phyloP scores from a whole-genome alignment of 2,888 invertebrate species.

The Athripsodes cinereus region DNA sequence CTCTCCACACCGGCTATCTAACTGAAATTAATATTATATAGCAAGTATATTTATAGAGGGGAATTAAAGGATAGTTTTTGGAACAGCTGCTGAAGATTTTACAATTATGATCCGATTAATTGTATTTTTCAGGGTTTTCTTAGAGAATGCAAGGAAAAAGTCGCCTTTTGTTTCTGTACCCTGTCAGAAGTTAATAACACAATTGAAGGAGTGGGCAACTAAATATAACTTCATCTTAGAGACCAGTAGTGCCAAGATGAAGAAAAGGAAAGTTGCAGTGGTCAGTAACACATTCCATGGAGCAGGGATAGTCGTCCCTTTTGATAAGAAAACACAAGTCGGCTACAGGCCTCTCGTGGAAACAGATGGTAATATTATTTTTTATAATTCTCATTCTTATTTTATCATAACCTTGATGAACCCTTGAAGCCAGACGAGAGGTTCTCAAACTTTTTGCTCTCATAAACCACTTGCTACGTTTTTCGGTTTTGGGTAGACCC shows the following conservation, averaged over 20 bases:
- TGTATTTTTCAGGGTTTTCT: conserved; percentile 33
- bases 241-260: conserved; percentile 52
- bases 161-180: conserved; percentile 60
- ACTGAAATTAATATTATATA: too few relatives aligned
- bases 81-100: too few relatives aligned
- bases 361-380: conserved; percentile 49
- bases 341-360: conserved; percentile 77
- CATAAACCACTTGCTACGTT: too few relatives aligned
- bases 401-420: too few relatives aligned
- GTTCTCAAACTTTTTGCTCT: too few relatives aligned
- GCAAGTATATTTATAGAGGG: too few relatives aligned
- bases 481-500: too few relatives aligned
- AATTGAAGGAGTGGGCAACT: conserved; percentile 58
- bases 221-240: conserved; percentile 54
- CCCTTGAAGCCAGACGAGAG: too few relatives aligned
- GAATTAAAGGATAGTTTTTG: too few relatives aligned
- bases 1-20: too few relatives aligned
- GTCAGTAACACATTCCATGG: conserved; percentile 72
- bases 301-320: conserved; percentile 81
- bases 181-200: conserved; percentile 54
- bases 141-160: conserved; percentile 50
- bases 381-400: too few relatives aligned
- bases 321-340: conserved; percentile 69
- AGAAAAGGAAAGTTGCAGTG: conserved; percentile 53
- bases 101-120: too few relatives aligned